Conservation (phyloP, 2,797 vertebrate genomes). For the Salarias fasciatus region DNA sequence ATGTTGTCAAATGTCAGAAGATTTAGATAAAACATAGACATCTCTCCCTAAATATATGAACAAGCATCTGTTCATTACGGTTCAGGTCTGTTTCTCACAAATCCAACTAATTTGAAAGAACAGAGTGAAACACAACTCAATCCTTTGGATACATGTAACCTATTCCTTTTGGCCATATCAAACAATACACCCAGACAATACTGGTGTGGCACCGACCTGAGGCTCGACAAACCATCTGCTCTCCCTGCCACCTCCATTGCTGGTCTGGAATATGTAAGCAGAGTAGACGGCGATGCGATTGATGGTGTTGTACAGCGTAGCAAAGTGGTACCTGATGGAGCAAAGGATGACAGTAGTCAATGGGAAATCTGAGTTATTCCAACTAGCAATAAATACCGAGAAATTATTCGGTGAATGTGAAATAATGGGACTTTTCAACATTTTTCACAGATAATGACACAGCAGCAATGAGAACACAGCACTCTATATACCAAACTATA, state of each 20-base stretch:
- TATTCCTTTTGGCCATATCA: neutral
- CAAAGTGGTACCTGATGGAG: conserved; percentile 76
- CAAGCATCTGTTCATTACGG: too few relatives aligned
- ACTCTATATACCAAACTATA: too few relatives aligned
- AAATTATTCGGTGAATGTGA: too few relatives aligned
- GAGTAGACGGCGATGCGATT: conserved; percentile 80
- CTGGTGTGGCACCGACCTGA: conserved; percentile 68
- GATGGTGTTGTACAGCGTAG: conserved; percentile 80
- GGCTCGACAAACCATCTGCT: conserved; percentile 83
- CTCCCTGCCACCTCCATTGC: conserved; percentile 79
- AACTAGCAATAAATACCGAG: too few relatives aligned
- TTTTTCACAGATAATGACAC: too few relatives aligned
- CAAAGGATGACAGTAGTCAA: conserved; percentile 2
- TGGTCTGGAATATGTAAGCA: conserved; percentile 79
- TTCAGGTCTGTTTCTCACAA: neutral
- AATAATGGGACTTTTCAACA: too few relatives aligned
- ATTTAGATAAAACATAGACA: too few relatives aligned
- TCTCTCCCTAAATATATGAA: too few relatives aligned
- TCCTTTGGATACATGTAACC: neutral
- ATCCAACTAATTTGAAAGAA: neutral
- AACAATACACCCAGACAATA: neutral
- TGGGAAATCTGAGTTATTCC: neutral
- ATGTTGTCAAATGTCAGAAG: too few relatives aligned
- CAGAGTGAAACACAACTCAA: neutral
- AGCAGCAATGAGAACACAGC: too few relatives aligned